These are phyloP conservation scores for Drosophila varians DNA, from an alignment of 1,140 invertebrate genomes.

Conservation along the genomic window DNA sequence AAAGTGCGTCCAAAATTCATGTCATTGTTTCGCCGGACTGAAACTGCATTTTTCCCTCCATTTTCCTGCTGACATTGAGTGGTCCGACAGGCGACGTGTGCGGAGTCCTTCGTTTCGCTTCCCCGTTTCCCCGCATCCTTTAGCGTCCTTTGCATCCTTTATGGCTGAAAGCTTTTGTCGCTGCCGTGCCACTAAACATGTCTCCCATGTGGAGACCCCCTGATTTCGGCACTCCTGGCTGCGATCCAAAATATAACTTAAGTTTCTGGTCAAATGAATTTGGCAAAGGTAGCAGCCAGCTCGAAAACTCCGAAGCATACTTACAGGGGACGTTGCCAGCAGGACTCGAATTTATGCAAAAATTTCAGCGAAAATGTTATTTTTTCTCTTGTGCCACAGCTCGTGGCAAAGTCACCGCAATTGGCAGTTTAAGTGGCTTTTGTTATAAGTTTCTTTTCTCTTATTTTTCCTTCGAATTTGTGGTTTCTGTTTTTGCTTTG, in stretches of 20 bases:
- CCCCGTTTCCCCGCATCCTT: conserved; percentile 2
- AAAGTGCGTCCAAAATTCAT: conserved; percentile 70
- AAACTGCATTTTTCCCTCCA: conserved; percentile 54
- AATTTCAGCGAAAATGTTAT: conserved; percentile 61
- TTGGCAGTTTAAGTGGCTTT: conserved; percentile 76
- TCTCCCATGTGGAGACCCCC: conserved; percentile 32
- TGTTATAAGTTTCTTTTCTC: conserved; percentile 39
- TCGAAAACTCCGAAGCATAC: conserved; percentile 36
- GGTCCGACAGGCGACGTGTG: conserved; percentile 72
- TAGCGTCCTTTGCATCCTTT: conserved; percentile 51
- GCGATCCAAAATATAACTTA: conserved; percentile 82
- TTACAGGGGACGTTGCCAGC: conserved; percentile 45
- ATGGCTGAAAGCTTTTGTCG: conserved; percentile 83
- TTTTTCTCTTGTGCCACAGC: conserved; percentile 20
- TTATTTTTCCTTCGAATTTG: conserved; percentile 27
- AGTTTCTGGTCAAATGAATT: conserved; percentile 84
- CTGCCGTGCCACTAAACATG: conserved; percentile 76
- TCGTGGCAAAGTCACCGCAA: conserved; percentile 41
- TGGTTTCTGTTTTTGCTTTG: conserved; percentile 54
- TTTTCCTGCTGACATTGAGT: conserved; percentile 73
- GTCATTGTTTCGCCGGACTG: conserved; percentile 70
- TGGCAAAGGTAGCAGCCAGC: conserved; percentile 75
- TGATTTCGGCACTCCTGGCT: conserved; percentile 45
- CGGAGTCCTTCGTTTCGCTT: conserved; percentile 10
- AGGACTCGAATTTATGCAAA: conserved; percentile 72